Base-by-base conservation (phyloP, 2,888 invertebrate genomes). In the Cryptophagus acutangulus region DNA sequence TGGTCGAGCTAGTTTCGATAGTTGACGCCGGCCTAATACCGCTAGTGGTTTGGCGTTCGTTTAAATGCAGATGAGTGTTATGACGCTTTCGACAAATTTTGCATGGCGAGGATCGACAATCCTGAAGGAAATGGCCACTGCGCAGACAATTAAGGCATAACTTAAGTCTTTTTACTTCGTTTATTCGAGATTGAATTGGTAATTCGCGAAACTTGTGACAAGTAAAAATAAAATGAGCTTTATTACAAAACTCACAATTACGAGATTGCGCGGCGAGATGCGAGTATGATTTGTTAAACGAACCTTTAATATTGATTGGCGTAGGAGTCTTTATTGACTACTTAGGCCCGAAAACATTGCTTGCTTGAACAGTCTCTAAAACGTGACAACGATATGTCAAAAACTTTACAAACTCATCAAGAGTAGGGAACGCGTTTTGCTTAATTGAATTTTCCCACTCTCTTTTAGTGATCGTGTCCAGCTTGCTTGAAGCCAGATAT, bases 131-230 rank as follows among this genome's bases (percentile, higher is more conserved):
- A 18, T 49, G 46, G 4, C 16, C 14, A n/a, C 37, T 30, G 3
- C 41, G 29, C 15, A 44, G 36, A 38, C 49, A 49, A 31, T 46
- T 49, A 12, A 35, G 13, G 36, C 49, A 49, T 24, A 48, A 24
- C 10, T 41, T 43, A n/a, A 38, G 24, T 31, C 37, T 30, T 24
- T 43, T 41, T 1, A 37, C 25, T 24, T 38, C 40, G n/a, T 17
- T 14, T 10, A 31, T 24, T 29, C 45, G 18, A 3, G 15, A 18
- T 5, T 2, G 14, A 8, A 25, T 30, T 14, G 5, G 4, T 24
- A 33, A 18, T 36, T 38, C 37, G 15, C 43, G 31, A 16, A 45
- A 45, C 18, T 14, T n/a, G 2, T 45, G 35, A 26, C 45, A 47
- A 12, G 29, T 14, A 34, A 38, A 45, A 18, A 47, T 40, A 6